Base-by-base conservation (phyloP, 2,888 invertebrate genomes). In the Drosophila lacicola region DNA sequence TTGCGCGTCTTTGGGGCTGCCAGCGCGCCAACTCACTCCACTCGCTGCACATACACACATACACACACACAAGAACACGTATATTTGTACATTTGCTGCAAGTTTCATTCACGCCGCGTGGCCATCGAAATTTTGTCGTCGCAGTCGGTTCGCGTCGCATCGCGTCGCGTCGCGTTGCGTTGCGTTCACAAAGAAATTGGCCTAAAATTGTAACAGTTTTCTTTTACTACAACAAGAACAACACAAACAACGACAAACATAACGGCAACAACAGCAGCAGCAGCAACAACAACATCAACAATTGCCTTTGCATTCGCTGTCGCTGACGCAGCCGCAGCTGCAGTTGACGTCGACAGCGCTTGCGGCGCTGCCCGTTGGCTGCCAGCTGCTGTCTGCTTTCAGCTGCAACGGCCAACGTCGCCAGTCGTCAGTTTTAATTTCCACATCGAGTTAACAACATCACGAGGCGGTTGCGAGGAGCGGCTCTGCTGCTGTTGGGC, bases 381-480 rank as follows among this genome's bases (percentile, higher is more conserved):
- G 67, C 67, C 53, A 33, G 51, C 53, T 67, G 62, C 57, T 63
- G 58, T 81, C 81, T 72, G 82, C 82, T 63, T 80, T 82, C 76
- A 75, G 72, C 79, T 82, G 72, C 79, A 72, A 72, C 71, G 74
- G 67, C 72, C 82, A 80, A 80, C 84, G 80, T 76, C 69, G 75
- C 54, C 73, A 82, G 79, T 74, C 90, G 89, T 91, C 92, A 91
- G 92, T 92, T 92, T 91, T 92, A 91, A 92, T 92, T 92, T 92
- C 91, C 90, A 90, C 92, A 91, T 90, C 91, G 92, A 90, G 89
- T 90, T 90, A 91, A 90, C 91, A 92, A 90, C 92, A 90, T 80
- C 70, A 66, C 50, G 67, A 70, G 46, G 78, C 67, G 42, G 50
- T 51, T 17, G 14, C 34, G 34, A 56, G 21, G 39, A 45, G 51